These are phyloP conservation scores for Spilogale gracilis DNA, from an alignment of 2,113 vertebrate species.

Conservation along the genomic window DNA sequence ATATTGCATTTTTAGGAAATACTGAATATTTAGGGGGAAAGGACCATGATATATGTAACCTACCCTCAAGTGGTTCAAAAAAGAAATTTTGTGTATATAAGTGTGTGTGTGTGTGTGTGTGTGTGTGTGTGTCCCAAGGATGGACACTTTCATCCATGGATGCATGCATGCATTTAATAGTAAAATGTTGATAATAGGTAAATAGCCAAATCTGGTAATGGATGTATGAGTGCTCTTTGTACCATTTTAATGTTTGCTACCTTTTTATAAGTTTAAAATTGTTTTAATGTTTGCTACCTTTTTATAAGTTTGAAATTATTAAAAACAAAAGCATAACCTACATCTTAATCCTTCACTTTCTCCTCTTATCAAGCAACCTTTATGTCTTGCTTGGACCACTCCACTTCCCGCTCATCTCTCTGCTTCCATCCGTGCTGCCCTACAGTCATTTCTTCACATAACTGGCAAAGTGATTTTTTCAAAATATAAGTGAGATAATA, in stretches of 20 bases:
- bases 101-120: not conserved
- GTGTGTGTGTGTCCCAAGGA: too few species aligned
- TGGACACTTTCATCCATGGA: not conserved
- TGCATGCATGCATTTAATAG: not conserved
- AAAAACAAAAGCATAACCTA: not conserved
- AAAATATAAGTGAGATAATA: conserved; percentile 12
- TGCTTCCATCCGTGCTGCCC: not conserved
- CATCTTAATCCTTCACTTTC: not conserved
- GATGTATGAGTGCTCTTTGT: not conserved
- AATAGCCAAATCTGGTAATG: not conserved
- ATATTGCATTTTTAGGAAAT: conserved; percentile 44
- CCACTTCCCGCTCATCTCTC: not conserved
- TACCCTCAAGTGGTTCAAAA: conserved; percentile 3
- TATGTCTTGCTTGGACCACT: not conserved
- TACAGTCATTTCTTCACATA: conserved; percentile 54
- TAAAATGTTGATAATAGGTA: conserved; percentile 9
- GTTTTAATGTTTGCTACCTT: conserved; percentile 22
- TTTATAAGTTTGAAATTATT: conserved; percentile 35
- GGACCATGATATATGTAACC: not conserved
- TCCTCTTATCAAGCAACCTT: not conserved
- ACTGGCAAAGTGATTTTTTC: conserved; percentile 32
- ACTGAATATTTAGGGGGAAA: conserved; percentile 38
- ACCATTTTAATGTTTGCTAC: conserved; percentile 12
- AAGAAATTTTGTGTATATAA: not conserved
- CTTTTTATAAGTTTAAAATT: conserved; percentile 28